Base-by-base conservation (phyloP, 2,888 invertebrate species). In the Thysanoteuthis rhombus region DNA sequence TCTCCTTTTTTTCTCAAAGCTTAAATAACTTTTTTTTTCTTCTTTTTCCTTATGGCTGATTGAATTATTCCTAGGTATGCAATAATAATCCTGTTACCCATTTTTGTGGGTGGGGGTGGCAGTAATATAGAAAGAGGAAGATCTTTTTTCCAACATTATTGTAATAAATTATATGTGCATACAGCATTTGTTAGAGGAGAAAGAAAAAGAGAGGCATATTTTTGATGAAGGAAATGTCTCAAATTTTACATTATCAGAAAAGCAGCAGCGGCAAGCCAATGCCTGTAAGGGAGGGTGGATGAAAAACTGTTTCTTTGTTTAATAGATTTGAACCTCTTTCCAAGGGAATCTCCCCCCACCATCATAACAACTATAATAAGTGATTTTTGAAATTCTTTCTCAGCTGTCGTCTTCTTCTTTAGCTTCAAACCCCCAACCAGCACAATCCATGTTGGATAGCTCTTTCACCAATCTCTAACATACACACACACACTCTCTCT, bases 61-160 rank as follows among this genome's bases (percentile, higher is more conserved):
- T 75, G 75, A 75, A 75, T n/a, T 75, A 75, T 75, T 75, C 36
- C 75, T 75, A n/a, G n/a, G 75, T 75, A 75, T 75, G 75, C 75
- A 75, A 75, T 75, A 75, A 75, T 75, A n/a, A 75, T 75, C n/a
- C 75, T 75, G 75, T 75, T 75, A 75, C n/a, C n/a, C n/a, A 75
- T 75, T n/a, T 75, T 16, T n/a, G 75, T n/a, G 16, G n/a, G 75
- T 75, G 36, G n/a, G n/a, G n/a, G 75, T 75, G n/a, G 75, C 75
- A 75, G n/a, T 16, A 12, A 12, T 22, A 58, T n/a, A n/a, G 75
- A 75, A n/a, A 12, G 16, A 16, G 75, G n/a, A 36, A 75, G 75
- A 75, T 75, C n/a, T 75, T 75, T n/a, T 75, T n/a, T 75, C n/a
- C 75, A 75, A 75, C n/a, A 75, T 75, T 36, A 75, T 75, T 75